phyloP scores from a whole-genome alignment of 30 jellyfish, hydroid and myxozoan species.

The Aurelia aurita region DNA sequence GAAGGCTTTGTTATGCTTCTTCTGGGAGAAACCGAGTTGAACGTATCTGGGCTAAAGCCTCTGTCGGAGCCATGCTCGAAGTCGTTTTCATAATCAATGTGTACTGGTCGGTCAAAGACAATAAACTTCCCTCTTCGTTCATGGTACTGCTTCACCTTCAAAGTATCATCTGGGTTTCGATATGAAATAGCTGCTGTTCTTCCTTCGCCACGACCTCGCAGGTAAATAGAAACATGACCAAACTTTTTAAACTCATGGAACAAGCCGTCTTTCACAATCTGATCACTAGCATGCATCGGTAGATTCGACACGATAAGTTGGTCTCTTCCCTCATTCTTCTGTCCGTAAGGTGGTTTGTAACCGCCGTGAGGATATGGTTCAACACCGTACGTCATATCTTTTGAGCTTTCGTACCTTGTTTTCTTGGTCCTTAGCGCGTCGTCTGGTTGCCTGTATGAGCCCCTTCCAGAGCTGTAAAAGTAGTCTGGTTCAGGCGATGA shows the following conservation, averaged over 20 bases:
- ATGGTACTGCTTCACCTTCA: constrained; percentile 74
- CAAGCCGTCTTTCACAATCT: constrained; percentile 81
- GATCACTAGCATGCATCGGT: constrained; percentile 85
- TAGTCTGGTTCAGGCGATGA: constrained; percentile 97
- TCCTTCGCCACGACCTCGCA: constrained; percentile 97
- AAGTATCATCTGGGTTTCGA: constrained; percentile 87
- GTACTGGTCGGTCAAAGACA: constrained; percentile 89
- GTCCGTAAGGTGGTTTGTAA: constrained; percentile 55
- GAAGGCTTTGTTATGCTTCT: constrained; percentile 37
- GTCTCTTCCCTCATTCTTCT: constrained; percentile 49
- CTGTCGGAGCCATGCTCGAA: constrained; percentile 60
- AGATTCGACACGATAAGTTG: constrained; percentile 86
- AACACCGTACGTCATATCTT: constrained; percentile 78
- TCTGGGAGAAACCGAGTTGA: constrained; percentile 64
- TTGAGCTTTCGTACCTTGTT: constrained; percentile 59
- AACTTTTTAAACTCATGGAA: constrained; percentile 86
- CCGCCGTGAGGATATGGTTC: constrained; percentile 79
- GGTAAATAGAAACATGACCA: constrained; percentile 88
- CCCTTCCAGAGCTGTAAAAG: constrained; percentile 76
- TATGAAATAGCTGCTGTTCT: constrained; percentile 84
- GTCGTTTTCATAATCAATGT: constrained; percentile 87
- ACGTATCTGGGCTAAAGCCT: constrained; percentile 65
- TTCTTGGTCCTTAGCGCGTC: constrained; percentile 69
- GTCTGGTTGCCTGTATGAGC: constrained; percentile 83
- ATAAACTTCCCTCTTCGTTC: constrained; percentile 91